Percentiles rank a stretch among this genome's conserved stretches.
These are phyloP conservation scores for Laupala kohalensis DNA, from an alignment of 1,140 invertebrate species.

Conservation along the genomic window DNA sequence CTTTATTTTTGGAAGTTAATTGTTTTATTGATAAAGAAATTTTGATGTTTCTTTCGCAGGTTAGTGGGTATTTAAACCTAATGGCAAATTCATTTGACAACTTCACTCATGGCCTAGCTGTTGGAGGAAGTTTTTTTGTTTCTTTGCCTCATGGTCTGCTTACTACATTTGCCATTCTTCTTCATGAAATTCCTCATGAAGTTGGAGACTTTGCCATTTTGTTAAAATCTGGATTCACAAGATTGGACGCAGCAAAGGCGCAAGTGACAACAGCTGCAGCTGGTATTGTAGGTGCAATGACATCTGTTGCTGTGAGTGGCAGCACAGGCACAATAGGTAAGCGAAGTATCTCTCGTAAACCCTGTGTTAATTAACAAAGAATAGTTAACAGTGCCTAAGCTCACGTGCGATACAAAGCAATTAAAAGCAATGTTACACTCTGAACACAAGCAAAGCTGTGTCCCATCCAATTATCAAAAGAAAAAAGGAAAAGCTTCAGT, in stretches of 20 bases:
- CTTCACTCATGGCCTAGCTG: constrained; percentile 91
- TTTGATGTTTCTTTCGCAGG: constrained; percentile 4
- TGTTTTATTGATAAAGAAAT: too few relatives aligned
- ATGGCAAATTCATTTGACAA: constrained; percentile 94
- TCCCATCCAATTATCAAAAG: too few relatives aligned
- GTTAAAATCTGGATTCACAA: constrained; percentile 79
- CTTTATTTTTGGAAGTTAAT: too few relatives aligned
- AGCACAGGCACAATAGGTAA: constrained; percentile 46
- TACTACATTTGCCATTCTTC: constrained; percentile 84
- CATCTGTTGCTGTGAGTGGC: constrained; percentile 70
- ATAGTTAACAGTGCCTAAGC: too few relatives aligned
- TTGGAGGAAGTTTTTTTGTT: constrained; percentile 89
- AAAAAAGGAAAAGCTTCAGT: too few relatives aligned
- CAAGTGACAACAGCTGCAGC: constrained; percentile 79
- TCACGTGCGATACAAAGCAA: too few relatives aligned
- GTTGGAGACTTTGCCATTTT: constrained; percentile 95
- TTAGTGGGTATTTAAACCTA: constrained; percentile 77
- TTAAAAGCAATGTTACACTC: too few relatives aligned
- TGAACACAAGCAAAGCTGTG: too few relatives aligned
- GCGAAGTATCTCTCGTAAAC: too few relatives aligned
- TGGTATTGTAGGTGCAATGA: constrained; percentile 73
- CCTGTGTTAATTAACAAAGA: too few relatives aligned
- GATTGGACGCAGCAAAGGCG: constrained; percentile 86
- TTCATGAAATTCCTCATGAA: constrained; percentile 96
- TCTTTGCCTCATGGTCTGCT: constrained; percentile 73